Base-by-base conservation (phyloP, 2,797 vertebrate genomes). In the Parauchenoglanis punctatus region DNA sequence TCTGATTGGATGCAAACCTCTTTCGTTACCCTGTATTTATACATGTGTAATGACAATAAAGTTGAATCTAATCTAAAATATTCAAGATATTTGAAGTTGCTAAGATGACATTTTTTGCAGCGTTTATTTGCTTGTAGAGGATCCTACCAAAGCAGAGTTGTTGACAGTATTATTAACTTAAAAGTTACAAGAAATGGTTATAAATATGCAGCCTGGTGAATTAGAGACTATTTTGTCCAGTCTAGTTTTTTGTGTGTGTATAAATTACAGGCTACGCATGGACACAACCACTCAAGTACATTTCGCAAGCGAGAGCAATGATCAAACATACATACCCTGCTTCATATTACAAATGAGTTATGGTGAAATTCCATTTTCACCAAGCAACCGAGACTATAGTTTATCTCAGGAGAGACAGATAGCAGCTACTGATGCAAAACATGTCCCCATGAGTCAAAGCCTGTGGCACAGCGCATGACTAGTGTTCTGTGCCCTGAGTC, bases 391-490 rank as follows among this genome's bases (percentile, higher is more conserved):
- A 40, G 77, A 35, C 54, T 58, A 31, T 18, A 15, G 46, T 56
- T 77, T 18, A 59, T 58, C 28, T 59, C 35, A 18, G 54, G 54
- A 80, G 52, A 77, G 28, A 80, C 1, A 59, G 28, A 58, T 17
- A 35, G 17, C 77, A 40, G 49, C 15, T 54, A 18, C 25, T 77
- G 75, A 54, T 56, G 77, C 56, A 81, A 81, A 81, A 40, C 77
- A 81, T 40, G 54, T 61, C 31, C 54, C 40, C 56, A 25, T 81
- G 78, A 61, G 35, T 61, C 78, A 15, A 61, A 61, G 78, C 56
- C 78, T 61, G 6, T 61, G 35, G 56, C 56, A 61, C 31, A 61
- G 35, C 20, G 13, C 78, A 61, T 81, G 58, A 44, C 78, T 80
- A 40, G 54, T 59, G 77, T 13, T 58, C 15, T 35, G 15, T 78